phyloP scores from a whole-genome alignment of 2,797 vertebrate genomes.

The Oceanodroma leucorhoa region DNA sequence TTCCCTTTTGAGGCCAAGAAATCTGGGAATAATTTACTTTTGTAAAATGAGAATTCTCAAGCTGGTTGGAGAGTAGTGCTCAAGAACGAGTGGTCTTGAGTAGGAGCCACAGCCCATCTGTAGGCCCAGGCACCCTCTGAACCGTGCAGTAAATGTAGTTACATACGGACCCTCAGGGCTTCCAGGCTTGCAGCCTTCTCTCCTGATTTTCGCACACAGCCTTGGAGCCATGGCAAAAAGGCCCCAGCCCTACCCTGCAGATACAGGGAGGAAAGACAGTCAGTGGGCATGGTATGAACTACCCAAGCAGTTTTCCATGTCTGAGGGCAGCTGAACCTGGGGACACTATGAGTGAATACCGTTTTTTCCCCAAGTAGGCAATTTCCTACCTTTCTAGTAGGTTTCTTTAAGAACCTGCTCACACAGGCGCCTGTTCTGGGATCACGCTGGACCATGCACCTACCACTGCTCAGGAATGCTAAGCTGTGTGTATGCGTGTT shows the following conservation, averaged over 20 bases:
- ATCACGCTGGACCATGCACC: not conserved
- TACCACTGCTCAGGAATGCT: fast-evolving
- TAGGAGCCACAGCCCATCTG: not conserved
- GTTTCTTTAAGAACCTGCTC: not conserved
- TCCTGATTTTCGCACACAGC: not conserved
- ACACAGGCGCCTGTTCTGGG: not conserved
- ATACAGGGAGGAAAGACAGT: not conserved
- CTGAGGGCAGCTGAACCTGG: not conserved
- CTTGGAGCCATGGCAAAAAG: not conserved
- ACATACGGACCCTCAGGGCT: not conserved
- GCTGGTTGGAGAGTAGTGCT: not conserved
- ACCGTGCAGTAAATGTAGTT: not conserved
- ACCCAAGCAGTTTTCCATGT: not conserved
- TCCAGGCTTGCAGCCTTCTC: not conserved
- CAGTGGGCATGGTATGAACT: not conserved
- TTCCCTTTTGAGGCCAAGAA: not conserved
- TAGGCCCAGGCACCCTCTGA: not conserved
- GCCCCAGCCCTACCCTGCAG: not conserved
- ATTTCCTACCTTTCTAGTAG: not conserved
- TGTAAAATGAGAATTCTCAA: not conserved
- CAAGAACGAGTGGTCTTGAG: not conserved
- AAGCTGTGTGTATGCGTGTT: not conserved
- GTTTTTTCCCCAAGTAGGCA: not conserved
- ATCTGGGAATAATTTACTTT: not conserved
- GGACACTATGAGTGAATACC: not conserved